phyloP scores from a whole-genome alignment of 2,797 vertebrate species.

The Syndactyla subalaris region DNA sequence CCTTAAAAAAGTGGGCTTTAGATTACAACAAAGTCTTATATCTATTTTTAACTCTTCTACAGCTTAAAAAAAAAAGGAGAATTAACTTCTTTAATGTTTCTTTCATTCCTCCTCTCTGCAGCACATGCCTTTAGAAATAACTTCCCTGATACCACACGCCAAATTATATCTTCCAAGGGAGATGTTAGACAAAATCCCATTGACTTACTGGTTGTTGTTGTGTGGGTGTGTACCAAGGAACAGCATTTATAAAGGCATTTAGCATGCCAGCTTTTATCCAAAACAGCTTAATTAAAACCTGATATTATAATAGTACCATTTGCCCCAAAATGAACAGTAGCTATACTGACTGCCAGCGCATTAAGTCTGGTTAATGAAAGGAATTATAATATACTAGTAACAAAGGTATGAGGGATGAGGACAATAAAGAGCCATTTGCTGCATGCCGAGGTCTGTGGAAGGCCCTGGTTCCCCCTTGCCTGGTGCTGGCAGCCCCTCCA shows the following conservation, averaged over 20 bases:
- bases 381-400: background rate
- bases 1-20: background rate
- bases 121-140: slow-evolving; percentile 14
- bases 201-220: slow-evolving; percentile 1
- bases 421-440: slow-evolving; percentile 32
- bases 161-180: background rate
- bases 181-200: background rate
- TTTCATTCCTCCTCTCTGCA: background rate
- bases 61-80: background rate
- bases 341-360: background rate
- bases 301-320: slow-evolving; percentile 17
- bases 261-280: slow-evolving; percentile 22
- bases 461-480: background rate
- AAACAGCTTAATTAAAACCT: slow-evolving; percentile 52
- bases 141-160: background rate
- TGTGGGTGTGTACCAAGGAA: background rate
- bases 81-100: background rate
- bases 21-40: background rate
- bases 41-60: slow-evolving; percentile 3
- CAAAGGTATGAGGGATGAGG: slow-evolving; percentile 26
- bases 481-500: background rate
- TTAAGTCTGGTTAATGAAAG: slow-evolving; percentile 37
- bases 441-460: background rate
- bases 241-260: slow-evolving; percentile 28
- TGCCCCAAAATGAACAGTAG: slow-evolving; percentile 42